Conservation (phyloP, 2,113 vertebrate genomes). For the Pedetes capensis region DNA sequence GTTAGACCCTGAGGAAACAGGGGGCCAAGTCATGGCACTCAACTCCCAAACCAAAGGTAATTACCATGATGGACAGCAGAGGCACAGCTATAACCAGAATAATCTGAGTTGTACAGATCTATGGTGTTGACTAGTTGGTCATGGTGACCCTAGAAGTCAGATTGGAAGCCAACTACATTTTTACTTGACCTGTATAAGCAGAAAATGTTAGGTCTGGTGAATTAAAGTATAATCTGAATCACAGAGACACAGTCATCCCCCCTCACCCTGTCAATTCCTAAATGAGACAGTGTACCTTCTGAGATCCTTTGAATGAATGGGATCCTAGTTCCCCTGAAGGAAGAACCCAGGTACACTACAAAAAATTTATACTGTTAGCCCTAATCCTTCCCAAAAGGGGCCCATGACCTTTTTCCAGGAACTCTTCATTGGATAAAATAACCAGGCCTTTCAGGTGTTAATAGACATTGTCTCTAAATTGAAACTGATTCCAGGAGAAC, state of each 20-base stretch:
- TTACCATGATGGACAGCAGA: not conserved
- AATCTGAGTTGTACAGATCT: not conserved
- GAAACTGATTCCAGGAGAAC: too few relatives aligned
- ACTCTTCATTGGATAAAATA: not conserved
- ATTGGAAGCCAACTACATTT: not conserved
- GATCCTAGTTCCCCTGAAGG: not conserved
- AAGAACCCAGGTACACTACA: not conserved
- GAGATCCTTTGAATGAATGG: not conserved
- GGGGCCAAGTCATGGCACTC: not conserved
- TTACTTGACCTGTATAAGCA: not conserved
- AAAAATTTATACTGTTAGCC: not conserved
- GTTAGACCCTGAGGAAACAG: not conserved
- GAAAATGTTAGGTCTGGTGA: not conserved
- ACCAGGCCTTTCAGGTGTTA: not conserved
- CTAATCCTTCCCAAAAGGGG: not conserved
- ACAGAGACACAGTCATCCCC: not conserved
- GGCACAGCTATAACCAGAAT: not conserved
- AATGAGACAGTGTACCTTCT: not conserved
- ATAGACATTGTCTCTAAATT: not conserved
- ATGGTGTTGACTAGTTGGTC: not conserved
- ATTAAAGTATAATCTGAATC: not conserved
- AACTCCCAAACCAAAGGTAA: not conserved
- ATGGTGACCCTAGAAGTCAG: not conserved
- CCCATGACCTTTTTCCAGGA: not conserved
- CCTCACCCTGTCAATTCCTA: not conserved